Conservation (phyloP, 2,113 vertebrate genomes). For the Embiotoca jacksoni region DNA sequence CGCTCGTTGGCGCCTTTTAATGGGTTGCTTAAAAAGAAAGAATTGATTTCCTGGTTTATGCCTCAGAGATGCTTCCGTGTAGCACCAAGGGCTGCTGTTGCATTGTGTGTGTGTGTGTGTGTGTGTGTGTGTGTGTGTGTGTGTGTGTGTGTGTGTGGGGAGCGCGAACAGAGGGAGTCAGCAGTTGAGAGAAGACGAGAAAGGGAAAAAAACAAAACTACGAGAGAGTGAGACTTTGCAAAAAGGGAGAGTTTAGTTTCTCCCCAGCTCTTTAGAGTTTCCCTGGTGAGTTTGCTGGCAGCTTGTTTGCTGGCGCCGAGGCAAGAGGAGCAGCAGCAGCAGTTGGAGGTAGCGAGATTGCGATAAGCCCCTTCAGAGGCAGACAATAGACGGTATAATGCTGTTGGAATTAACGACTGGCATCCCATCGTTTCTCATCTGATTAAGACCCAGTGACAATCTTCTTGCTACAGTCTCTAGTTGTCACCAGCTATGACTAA, state of each 20-base stretch:
- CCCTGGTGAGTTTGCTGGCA: constrained; percentile 70
- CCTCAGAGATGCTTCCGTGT: constrained; percentile 58
- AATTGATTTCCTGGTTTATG: constrained; percentile 78
- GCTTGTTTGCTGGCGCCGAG: constrained; percentile 69
- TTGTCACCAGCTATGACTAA: constrained; percentile 77
- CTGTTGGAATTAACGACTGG: constrained; percentile 71
- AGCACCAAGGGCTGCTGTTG: constrained; percentile 53
- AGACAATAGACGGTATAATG: constrained; percentile 70
- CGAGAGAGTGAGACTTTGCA: constrained; percentile 59
- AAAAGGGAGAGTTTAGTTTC: constrained; percentile 66
- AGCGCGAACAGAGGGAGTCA: background rate
- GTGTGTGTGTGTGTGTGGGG: background rate
- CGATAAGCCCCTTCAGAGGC: constrained; percentile 70
- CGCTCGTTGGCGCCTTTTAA: constrained; percentile 74
- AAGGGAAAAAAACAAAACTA: background rate
- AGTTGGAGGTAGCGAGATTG: constrained; percentile 63
- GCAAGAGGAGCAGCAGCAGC: constrained; percentile 57
- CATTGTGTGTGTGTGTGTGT: constrained; percentile 31
- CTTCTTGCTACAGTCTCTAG: constrained; percentile 72
- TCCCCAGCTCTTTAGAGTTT: constrained; percentile 67
- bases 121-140: constrained; percentile 30
- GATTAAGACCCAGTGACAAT: constrained; percentile 78
- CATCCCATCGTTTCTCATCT: constrained; percentile 77
- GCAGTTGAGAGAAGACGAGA: constrained; percentile 16
- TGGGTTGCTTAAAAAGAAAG: constrained; percentile 71